A percentile compares a stretch with the other conserved stretches of the same genome.
These are phyloP conservation scores for Malacosoma neustria DNA, from an alignment of 2,888 invertebrate species.

Conservation along the genomic window DNA sequence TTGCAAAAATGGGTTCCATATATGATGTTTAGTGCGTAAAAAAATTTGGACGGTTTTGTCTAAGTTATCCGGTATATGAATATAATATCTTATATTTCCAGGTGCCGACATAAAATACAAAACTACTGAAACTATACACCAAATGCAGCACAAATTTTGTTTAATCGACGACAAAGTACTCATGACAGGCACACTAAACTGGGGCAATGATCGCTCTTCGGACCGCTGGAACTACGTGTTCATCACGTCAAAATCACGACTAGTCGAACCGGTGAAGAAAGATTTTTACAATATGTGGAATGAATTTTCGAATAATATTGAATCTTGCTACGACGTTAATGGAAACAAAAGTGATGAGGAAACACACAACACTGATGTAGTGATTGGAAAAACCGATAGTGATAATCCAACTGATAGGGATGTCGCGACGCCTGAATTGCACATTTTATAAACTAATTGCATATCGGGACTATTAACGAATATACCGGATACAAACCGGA, in stretches of 20 bases:
- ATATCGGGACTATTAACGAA: background rate
- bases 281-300: slow-evolving; percentile 79
- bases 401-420: slow-evolving; percentile 17
- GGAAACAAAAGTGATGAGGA: slow-evolving; percentile 6
- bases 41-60: too few relatives aligned
- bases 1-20: too few relatives aligned
- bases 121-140: slow-evolving; percentile 43
- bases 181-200: slow-evolving; percentile 84
- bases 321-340: slow-evolving; percentile 4
- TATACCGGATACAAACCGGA: too few relatives aligned
- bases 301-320: slow-evolving; percentile 20
- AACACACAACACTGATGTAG: slow-evolving; percentile 5
- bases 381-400: slow-evolving; percentile 7
- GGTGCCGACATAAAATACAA: slow-evolving; percentile 75
- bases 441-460: slow-evolving; percentile 20
- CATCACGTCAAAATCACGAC: slow-evolving; percentile 72
- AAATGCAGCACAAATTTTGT: slow-evolving; percentile 88
- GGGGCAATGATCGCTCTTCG: slow-evolving; percentile 81
- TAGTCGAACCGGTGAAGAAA: slow-evolving; percentile 69
- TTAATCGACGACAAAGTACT: slow-evolving; percentile 77
- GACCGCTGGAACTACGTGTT: slow-evolving; percentile 83
- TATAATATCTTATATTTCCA: too few relatives aligned
- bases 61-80: too few relatives aligned
- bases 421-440: slow-evolving; percentile 30
- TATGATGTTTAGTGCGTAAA: too few relatives aligned